Conservation (phyloP, 2,888 invertebrate genomes). For the Zygothrica quintamaculata region DNA sequence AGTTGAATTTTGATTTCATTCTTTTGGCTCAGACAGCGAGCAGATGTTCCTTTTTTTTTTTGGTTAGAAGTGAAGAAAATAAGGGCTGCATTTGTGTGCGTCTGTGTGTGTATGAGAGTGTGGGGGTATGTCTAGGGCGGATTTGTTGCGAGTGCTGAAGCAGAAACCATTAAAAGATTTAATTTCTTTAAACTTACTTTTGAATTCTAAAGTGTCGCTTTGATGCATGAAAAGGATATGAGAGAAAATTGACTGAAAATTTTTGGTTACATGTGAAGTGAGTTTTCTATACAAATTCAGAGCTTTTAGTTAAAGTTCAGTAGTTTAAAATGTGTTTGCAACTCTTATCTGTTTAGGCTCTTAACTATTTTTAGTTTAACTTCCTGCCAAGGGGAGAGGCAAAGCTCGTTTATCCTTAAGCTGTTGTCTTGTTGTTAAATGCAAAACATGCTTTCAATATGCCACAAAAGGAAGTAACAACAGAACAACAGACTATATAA, state of each 20-base stretch:
- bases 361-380: neutral
- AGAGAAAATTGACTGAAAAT: no score
- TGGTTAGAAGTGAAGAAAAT: constrained; percentile 31
- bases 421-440: constrained; percentile 30
- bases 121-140: neutral
- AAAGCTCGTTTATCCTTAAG: constrained; percentile 30
- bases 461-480: constrained; percentile 23
- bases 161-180: constrained; percentile 53
- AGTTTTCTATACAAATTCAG: no score
- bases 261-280: no score
- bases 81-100: no score
- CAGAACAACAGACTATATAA: constrained; percentile 6
- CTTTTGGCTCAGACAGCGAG: constrained; percentile 10
- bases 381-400: neutral
- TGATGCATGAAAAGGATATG: no score
- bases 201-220: no score
- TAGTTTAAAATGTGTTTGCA: no score
- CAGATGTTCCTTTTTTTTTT: constrained; percentile 4
- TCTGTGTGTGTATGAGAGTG: no score
- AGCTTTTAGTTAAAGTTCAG: no score
- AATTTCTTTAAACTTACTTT: constrained; percentile 48
- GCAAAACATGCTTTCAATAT: constrained; percentile 70
- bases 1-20: constrained; percentile 60
- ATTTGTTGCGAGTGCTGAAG: no score
- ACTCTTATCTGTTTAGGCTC: no score